Evolutionary conservation across 92 coral and sea anemone species (phyloP).

Genomic region (Muricea muricata): DNA sequence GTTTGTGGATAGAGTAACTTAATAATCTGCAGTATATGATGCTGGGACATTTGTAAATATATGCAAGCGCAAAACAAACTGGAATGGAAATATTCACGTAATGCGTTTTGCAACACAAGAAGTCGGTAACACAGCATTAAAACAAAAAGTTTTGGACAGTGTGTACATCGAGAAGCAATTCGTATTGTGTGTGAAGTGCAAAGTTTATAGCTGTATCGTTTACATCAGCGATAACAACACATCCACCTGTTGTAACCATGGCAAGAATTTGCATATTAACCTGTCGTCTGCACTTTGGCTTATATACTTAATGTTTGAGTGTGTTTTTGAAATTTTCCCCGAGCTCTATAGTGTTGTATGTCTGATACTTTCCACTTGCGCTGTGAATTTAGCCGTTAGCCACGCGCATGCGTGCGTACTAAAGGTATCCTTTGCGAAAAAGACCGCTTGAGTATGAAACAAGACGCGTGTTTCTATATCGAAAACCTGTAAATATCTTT

Average conservation of each 20-base stretch:
- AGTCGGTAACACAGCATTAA: no score
- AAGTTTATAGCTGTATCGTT: neutral
- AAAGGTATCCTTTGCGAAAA: no score
- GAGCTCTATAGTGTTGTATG: no score
- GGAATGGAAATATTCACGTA: neutral
- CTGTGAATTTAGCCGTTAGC: no score
- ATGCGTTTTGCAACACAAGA: no score
- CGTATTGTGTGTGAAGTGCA: neutral
- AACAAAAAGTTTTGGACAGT: neutral
- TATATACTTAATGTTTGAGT: neutral
- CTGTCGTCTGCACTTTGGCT: neutral
- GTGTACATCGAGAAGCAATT: neutral
- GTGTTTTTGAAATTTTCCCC: neutral
- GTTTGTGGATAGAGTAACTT: neutral
- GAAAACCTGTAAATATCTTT: neutral
- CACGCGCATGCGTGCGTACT: no score
- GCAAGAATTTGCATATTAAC: neutral
- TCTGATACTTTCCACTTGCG: no score
- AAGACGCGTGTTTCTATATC: neutral
- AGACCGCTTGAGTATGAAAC: no score
- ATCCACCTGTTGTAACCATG: conserved; percentile 18
- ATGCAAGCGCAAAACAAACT: neutral
- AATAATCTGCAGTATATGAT: neutral
- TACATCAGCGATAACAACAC: neutral
- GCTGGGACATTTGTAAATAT: neutral